A percentile compares a stretch with the other conserved stretches of the same genome.
Conservation (phyloP, 2,888 invertebrate species). For the Cybosia mesomella region DNA sequence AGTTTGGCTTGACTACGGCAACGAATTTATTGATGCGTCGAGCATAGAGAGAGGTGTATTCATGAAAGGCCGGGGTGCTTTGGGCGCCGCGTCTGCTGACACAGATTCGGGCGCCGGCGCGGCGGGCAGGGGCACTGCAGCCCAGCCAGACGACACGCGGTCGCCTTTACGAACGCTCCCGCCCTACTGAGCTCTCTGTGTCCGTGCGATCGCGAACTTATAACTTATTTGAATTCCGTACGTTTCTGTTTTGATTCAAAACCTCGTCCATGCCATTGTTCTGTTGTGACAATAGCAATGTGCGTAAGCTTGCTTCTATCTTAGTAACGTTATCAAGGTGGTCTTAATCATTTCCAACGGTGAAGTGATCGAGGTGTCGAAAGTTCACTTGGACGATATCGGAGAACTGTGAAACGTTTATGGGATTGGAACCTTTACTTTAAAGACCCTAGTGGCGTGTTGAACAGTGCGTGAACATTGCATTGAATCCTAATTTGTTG, state of each 20-base stretch:
- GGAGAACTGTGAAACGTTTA: slow-evolving; percentile 40
- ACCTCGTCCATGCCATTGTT: slow-evolving; percentile 66
- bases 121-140: slow-evolving; percentile 71
- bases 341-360: slow-evolving; percentile 66
- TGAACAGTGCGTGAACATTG: slow-evolving; percentile 36
- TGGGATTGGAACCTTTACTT: slow-evolving; percentile 37
- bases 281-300: slow-evolving; percentile 67
- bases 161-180: slow-evolving; percentile 74
- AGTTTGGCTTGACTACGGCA: slow-evolving; percentile 59
- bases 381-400: slow-evolving; percentile 49
- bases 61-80: slow-evolving; percentile 74
- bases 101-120: slow-evolving; percentile 86
- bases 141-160: slow-evolving; percentile 84
- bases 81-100: slow-evolving; percentile 80
- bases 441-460: slow-evolving; percentile 37
- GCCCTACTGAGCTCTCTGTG: slow-evolving; percentile 57
- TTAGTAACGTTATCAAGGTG: slow-evolving; percentile 63
- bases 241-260: slow-evolving; percentile 43
- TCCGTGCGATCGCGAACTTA: slow-evolving; percentile 55
- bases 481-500: slow-evolving; percentile 44
- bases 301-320: slow-evolving; percentile 72
- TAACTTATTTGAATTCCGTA: slow-evolving; percentile 58
- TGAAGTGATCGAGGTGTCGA: slow-evolving; percentile 53
- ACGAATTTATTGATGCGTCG: slow-evolving; percentile 78
- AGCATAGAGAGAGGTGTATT: slow-evolving; percentile 71